These are phyloP conservation scores for Gambelia wislizenii DNA, from an alignment of 2,797 vertebrate genomes.

Conservation along the genomic window DNA sequence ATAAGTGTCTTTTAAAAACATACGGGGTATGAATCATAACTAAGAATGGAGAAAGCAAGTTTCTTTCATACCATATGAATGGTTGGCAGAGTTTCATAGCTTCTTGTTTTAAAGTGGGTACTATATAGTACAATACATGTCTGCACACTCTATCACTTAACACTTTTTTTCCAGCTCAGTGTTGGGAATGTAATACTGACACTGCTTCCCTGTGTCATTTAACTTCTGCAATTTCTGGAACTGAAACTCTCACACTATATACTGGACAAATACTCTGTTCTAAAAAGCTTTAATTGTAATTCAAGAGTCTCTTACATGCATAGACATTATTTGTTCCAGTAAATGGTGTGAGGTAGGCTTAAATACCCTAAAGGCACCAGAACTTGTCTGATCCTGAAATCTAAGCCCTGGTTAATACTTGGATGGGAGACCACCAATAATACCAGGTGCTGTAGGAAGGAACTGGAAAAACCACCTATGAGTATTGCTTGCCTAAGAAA, in stretches of 20 bases:
- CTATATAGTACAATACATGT: slow-evolving; percentile 60
- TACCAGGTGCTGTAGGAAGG: no score
- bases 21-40: slow-evolving; percentile 54
- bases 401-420: no score
- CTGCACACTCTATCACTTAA: slow-evolving; percentile 22
- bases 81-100: slow-evolving; percentile 59
- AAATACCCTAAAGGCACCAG: no score
- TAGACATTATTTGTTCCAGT: slow-evolving; percentile 5
- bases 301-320: background rate
- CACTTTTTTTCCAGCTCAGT: slow-evolving; percentile 22
- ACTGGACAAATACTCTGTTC: background rate
- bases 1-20: slow-evolving; percentile 62
- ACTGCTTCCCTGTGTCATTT: no score
- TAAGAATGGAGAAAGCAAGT: slow-evolving; percentile 52
- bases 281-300: slow-evolving; percentile 6
- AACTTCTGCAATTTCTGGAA: no score
- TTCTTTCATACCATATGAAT: slow-evolving; percentile 52
- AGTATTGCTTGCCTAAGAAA: no score
- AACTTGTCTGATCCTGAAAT: no score
- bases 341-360: no score
- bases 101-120: slow-evolving; percentile 62
- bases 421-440: no score
- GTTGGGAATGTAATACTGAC: no score
- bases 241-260: no score
- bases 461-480: no score